Conservation (phyloP, 2,797 vertebrate species). For the Xiphorhynchus erythropygius region DNA sequence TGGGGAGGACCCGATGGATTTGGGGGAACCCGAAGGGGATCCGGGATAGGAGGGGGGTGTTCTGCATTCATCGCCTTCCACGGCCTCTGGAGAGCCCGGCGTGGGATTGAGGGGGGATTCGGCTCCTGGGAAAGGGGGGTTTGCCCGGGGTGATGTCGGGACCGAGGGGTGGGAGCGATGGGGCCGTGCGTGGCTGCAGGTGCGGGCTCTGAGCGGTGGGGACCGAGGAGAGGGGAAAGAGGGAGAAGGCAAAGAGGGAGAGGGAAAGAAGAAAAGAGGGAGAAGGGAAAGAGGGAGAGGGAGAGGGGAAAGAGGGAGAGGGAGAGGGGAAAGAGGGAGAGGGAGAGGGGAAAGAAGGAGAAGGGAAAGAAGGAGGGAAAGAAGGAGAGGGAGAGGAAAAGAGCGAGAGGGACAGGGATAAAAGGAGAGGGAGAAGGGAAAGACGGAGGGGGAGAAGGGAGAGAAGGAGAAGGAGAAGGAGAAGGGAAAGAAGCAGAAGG, state of each 20-base stretch:
- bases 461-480: neutral
- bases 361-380: neutral
- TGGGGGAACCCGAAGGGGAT: fast-evolving
- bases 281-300: neutral
- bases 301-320: neutral
- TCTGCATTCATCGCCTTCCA: fast-evolving
- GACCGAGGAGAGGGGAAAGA: neutral
- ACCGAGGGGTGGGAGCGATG: fast-evolving
- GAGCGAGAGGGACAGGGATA: neutral
- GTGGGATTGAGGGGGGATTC: fast-evolving
- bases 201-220: neutral
- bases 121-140: neutral
- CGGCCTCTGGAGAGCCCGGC: neutral
- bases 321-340: too few relatives aligned
- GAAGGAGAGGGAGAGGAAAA: neutral
- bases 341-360: neutral
- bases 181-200: fast-evolving
- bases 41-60: fast-evolving
- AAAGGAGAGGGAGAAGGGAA: too few relatives aligned
- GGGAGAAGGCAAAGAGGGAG: neutral
- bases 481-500: too few relatives aligned
- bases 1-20: neutral
- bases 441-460: neutral
- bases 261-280: neutral
- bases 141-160: fast-evolving